A percentile compares a stretch with the other conserved stretches of the same genome.
Conservation (phyloP, 2,888 invertebrate species). For the Erebia aethiops region DNA sequence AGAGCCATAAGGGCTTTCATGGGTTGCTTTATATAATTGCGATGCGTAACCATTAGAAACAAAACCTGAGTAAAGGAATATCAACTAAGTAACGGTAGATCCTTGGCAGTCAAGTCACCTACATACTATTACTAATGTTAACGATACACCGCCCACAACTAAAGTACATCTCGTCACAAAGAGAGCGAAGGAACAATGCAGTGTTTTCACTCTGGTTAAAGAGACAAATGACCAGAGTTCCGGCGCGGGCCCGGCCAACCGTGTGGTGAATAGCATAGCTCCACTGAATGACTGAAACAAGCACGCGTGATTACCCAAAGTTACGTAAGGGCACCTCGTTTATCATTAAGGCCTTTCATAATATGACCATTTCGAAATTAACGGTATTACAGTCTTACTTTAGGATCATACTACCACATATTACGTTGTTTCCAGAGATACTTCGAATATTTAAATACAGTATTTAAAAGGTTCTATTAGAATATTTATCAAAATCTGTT, state of each 20-base stretch:
- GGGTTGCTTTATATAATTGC: no score
- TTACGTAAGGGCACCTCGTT: constrained; percentile 9
- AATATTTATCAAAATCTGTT: no score
- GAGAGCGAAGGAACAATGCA: constrained; percentile 15
- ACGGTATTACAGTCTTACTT: no score
- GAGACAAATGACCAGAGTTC: constrained; percentile 40
- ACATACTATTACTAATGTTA: constrained; percentile 33
- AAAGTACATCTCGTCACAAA: background rate
- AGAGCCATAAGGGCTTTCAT: no score
- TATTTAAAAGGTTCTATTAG: no score
- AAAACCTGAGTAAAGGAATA: background rate
- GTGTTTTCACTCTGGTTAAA: constrained; percentile 33
- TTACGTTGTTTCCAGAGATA: no score
- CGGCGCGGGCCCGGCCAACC: constrained; percentile 34
- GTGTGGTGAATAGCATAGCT: constrained; percentile 11
- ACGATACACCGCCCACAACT: constrained; percentile 1
- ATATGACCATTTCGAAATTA: background rate
- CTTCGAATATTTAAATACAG: no score
- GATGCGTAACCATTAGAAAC: no score
- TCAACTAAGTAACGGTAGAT: background rate
- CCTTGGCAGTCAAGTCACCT: background rate
- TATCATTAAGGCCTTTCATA: background rate
- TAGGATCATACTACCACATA: no score
- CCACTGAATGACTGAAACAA: constrained; percentile 18
- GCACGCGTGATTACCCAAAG: constrained; percentile 10